These are phyloP conservation scores for Megaceryle alcyon DNA, from an alignment of 2,797 vertebrate species.

Conservation along the genomic window DNA sequence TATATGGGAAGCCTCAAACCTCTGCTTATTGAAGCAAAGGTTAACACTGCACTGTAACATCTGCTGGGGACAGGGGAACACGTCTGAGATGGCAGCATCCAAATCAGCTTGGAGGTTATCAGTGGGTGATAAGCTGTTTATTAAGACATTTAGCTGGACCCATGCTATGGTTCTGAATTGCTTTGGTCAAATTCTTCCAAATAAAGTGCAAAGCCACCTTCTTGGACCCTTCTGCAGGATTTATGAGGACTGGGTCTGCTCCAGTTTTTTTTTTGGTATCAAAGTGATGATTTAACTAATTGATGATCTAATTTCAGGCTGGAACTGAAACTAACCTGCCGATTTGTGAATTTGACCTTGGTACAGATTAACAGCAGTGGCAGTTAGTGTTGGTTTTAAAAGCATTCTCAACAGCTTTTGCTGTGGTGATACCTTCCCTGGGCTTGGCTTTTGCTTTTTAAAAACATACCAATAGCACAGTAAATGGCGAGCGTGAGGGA, in stretches of 20 bases:
- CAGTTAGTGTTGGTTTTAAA: not conserved
- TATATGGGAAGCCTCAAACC: not conserved
- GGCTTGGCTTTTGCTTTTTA: not conserved
- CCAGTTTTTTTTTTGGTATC: constrained; percentile 20
- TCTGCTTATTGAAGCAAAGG: not conserved
- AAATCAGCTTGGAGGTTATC: not conserved
- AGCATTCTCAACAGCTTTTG: not conserved
- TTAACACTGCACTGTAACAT: not conserved
- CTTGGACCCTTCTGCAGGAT: not conserved
- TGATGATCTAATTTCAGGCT: constrained; percentile 46
- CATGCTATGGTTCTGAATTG: not conserved
- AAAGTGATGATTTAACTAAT: constrained; percentile 56
- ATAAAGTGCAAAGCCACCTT: not conserved
- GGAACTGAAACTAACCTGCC: constrained; percentile 26
- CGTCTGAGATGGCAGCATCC: not conserved
- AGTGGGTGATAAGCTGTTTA: not conserved
- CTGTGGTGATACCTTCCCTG: not conserved
- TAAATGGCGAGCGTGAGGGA: not conserved
- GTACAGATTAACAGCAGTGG: not conserved
- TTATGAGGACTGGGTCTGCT: not conserved
- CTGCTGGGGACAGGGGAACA: not conserved
- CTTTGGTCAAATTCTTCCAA: not conserved
- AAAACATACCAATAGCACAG: not conserved
- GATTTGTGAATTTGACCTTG: constrained; percentile 15
- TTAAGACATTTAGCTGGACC: not conserved